Conservation (phyloP, 2,113 vertebrate species). For the Leptodactylus fuscus region DNA sequence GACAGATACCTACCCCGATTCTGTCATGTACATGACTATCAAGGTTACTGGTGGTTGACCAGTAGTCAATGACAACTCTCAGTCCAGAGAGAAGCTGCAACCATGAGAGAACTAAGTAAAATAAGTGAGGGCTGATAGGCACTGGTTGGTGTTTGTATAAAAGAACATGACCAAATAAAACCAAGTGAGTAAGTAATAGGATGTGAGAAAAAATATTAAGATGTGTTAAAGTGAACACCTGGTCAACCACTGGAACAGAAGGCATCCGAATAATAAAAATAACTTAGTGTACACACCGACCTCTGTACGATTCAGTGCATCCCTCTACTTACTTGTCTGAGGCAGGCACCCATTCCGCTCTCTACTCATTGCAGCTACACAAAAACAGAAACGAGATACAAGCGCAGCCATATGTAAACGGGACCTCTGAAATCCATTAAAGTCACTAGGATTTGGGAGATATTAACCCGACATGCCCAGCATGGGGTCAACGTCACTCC, state of each 20-base stretch:
- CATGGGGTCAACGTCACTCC: not conserved
- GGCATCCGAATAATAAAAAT: slow-evolving; percentile 2
- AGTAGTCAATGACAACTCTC: not conserved
- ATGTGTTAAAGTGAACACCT: slow-evolving; percentile 5
- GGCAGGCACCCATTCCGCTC: not conserved
- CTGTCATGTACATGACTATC: too few relatives aligned
- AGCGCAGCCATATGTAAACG: slow-evolving; percentile 26
- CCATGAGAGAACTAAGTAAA: not conserved
- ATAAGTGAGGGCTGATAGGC: slow-evolving; percentile 29
- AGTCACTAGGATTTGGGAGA: not conserved
- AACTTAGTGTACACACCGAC: not conserved
- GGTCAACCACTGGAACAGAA: not conserved
- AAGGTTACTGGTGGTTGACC: too few relatives aligned
- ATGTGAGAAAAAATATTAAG: slow-evolving; percentile 8
- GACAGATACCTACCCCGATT: not conserved
- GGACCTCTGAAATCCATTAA: slow-evolving; percentile 9
- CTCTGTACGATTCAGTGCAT: not conserved
- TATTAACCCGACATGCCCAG: slow-evolving; percentile 36
- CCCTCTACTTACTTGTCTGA: not conserved
- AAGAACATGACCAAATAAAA: not conserved
- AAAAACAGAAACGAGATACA: not conserved
- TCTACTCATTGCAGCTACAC: not conserved
- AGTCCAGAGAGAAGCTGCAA: not conserved
- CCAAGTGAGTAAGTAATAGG: not conserved
- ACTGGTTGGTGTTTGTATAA: slow-evolving; percentile 26